Evolutionary conservation across 2,888 invertebrate genomes (phyloP).

Genomic region (Agrenia bidenticulata): DNA sequence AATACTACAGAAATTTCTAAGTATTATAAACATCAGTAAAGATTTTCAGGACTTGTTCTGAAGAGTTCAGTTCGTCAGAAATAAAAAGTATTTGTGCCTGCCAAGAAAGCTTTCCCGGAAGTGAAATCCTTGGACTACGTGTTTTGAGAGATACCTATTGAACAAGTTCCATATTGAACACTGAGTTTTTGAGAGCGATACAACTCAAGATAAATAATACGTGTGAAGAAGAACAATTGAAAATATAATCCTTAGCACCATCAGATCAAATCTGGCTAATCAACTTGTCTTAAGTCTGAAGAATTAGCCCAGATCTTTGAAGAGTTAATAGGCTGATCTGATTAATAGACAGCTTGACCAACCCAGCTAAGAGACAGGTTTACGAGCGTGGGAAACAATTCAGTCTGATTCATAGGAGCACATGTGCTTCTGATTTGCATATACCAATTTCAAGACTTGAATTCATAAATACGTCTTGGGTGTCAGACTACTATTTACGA

Average conservation of each 20-base stretch:
- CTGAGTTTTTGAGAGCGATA: neutral
- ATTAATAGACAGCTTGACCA: neutral
- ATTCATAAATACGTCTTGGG: too few species aligned
- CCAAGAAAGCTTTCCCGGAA: too few species aligned
- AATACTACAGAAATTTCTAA: too few species aligned
- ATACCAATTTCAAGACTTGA: too few species aligned
- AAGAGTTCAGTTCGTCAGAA: conserved; percentile 11
- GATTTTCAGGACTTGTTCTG: neutral
- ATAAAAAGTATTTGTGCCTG: neutral
- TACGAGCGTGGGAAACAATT: conserved; percentile 46
- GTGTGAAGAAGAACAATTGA: neutral
- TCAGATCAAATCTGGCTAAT: neutral
- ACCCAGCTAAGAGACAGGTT: conserved; percentile 27
- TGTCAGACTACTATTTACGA: too few species aligned
- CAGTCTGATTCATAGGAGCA: conserved; percentile 1
- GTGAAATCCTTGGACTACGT: too few species aligned
- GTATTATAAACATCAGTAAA: too few species aligned
- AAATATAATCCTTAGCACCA: neutral
- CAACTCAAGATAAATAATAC: neutral
- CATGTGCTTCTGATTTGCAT: too few species aligned
- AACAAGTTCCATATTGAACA: too few species aligned
- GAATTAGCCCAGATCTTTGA: neutral
- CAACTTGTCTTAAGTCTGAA: neutral
- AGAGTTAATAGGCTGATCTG: conserved; percentile 19
- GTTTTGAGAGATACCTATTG: too few species aligned